phyloP scores from a whole-genome alignment of 1,140 invertebrate genomes.

The Lycorma delicatula region DNA sequence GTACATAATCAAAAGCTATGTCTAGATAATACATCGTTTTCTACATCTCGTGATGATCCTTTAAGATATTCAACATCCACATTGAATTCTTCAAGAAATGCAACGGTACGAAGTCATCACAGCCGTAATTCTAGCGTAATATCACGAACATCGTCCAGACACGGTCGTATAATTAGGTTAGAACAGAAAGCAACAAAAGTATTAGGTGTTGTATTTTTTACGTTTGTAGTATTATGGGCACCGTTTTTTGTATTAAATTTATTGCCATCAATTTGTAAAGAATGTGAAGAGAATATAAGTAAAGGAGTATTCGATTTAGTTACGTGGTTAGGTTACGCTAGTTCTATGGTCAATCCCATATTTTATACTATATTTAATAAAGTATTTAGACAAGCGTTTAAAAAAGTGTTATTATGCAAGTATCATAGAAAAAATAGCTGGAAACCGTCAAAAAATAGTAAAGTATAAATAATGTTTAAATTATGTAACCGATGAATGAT shows the following conservation, averaged over 20 bases:
- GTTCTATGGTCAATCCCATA: slow-evolving; percentile 88
- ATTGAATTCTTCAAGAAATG: slow-evolving; percentile 1
- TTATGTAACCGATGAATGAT: too few relatives aligned
- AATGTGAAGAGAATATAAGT: slow-evolving; percentile 63
- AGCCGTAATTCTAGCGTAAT: slow-evolving; percentile 69
- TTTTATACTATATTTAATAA: slow-evolving; percentile 95
- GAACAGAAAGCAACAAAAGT: slow-evolving; percentile 95
- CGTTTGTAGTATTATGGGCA: slow-evolving; percentile 87
- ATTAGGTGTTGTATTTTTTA: slow-evolving; percentile 85
- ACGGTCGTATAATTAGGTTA: slow-evolving; percentile 67
- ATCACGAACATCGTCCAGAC: slow-evolving; percentile 65
- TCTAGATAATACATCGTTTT: too few relatives aligned
- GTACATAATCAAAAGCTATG: slow-evolving; percentile 9
- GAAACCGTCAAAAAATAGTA: slow-evolving; percentile 19
- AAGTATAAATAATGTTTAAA: too few relatives aligned
- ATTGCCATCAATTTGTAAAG: slow-evolving; percentile 63
- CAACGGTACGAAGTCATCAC: slow-evolving; percentile 50
- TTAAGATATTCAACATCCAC: not conserved
- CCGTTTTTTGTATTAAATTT: slow-evolving; percentile 88
- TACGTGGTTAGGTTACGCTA: slow-evolving; percentile 86
- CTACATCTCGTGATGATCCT: too few relatives aligned
- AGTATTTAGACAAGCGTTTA: slow-evolving; percentile 83
- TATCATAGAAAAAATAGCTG: slow-evolving; percentile 45
- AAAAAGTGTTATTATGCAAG: slow-evolving; percentile 73
- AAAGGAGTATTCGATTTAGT: slow-evolving; percentile 75